Evolutionary conservation across 2,888 invertebrate genomes (phyloP).

Genomic region (Dasysyrphus tricinctus): DNA sequence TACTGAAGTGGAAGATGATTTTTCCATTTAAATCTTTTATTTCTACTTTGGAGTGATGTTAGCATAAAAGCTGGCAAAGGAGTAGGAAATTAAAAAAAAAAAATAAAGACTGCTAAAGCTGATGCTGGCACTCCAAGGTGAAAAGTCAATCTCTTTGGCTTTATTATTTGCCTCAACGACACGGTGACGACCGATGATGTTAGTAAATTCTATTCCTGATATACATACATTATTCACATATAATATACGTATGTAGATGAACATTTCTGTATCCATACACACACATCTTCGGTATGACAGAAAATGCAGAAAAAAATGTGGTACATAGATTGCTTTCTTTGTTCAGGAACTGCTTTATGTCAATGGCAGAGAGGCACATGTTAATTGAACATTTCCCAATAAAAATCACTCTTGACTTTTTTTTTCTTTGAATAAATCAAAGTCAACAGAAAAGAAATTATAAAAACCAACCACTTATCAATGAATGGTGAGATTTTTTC

Average conservation of each 20-base stretch:
- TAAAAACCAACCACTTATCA: not conserved
- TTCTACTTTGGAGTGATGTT: conserved; percentile 69
- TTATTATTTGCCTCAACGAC: conserved; percentile 58
- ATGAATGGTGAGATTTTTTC: not conserved
- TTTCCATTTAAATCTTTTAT: conserved; percentile 60
- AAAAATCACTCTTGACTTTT: conserved; percentile 27
- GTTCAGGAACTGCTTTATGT: conserved; percentile 30
- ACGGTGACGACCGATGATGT: not conserved
- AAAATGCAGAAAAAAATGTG: conserved; percentile 17
- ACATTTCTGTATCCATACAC: not conserved
- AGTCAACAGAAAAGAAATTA: not conserved
- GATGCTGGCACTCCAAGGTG: conserved; percentile 65
- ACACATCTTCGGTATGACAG: not conserved
- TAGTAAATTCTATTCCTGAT: conserved; percentile 24
- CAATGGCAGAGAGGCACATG: conserved; percentile 30
- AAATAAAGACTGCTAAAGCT: conserved; percentile 4
- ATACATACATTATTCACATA: not conserved
- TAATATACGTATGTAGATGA: no score
- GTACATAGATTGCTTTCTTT: conserved; percentile 45
- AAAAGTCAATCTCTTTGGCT: conserved; percentile 71
- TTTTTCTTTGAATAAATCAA: conserved; percentile 4
- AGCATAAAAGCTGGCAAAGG: conserved; percentile 60
- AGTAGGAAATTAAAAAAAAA: not conserved
- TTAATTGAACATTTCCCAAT: conserved; percentile 46
- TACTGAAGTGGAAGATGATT: conserved; percentile 69